Evolutionary conservation across 64 coral and sea anemone genomes (phyloP).

Genomic region (Orbicella faveolata): DNA sequence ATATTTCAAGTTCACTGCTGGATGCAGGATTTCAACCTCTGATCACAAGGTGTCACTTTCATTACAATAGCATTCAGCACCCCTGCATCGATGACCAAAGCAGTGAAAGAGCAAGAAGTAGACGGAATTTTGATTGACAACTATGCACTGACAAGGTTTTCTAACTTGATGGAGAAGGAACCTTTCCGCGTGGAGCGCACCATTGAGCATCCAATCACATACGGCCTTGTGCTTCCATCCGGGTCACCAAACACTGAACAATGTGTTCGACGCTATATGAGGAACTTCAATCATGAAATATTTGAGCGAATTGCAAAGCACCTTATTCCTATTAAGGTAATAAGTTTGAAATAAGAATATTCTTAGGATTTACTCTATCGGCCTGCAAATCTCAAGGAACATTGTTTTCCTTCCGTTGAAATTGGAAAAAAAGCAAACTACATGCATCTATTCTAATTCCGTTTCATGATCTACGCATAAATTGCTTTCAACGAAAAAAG

Average conservation of each 20-base stretch:
- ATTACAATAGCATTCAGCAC: slow-evolving; percentile 52
- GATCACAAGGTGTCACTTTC: background rate
- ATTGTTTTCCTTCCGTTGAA: too few relatives aligned
- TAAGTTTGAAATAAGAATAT: background rate
- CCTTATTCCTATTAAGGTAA: slow-evolving; percentile 51
- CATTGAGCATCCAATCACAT: slow-evolving; percentile 78
- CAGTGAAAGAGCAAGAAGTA: slow-evolving; percentile 40
- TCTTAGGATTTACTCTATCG: too few relatives aligned
- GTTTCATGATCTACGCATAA: too few relatives aligned
- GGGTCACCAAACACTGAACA: slow-evolving; percentile 33
- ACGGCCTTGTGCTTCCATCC: slow-evolving; percentile 78
- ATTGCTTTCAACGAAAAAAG: too few relatives aligned
- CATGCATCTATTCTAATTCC: too few relatives aligned
- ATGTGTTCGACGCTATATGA: slow-evolving; percentile 72
- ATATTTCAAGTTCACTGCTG: too few relatives aligned
- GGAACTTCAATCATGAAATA: slow-evolving; percentile 84
- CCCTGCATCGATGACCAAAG: slow-evolving; percentile 54
- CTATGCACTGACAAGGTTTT: slow-evolving; percentile 87
- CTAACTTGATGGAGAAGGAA: slow-evolving; percentile 31
- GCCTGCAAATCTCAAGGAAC: too few relatives aligned
- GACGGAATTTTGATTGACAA: slow-evolving; percentile 87
- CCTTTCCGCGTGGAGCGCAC: slow-evolving; percentile 65
- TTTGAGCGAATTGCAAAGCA: slow-evolving; percentile 80
- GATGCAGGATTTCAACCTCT: too few relatives aligned
- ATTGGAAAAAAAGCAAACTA: too few relatives aligned